phyloP scores from a whole-genome alignment of 2,888 invertebrate species.

The Eilema caniola region DNA sequence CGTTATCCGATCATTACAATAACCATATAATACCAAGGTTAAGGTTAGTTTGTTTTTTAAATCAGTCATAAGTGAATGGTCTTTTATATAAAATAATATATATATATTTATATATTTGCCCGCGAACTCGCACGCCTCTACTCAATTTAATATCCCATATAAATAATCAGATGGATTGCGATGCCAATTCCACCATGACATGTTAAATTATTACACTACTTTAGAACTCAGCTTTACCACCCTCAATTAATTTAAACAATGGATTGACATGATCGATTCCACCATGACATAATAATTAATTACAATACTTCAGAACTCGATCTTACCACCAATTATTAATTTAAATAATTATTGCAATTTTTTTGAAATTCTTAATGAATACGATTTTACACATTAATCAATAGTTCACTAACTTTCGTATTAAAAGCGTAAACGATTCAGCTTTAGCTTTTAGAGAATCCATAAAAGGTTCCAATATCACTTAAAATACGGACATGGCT shows the following conservation, averaged over 20 bases:
- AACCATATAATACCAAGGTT: constrained; percentile 31
- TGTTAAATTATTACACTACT: constrained; percentile 23
- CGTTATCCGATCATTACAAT: constrained; percentile 33
- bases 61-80: constrained; percentile 40
- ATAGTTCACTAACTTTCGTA: constrained; percentile 5
- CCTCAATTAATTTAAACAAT: constrained; percentile 15
- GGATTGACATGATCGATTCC: constrained; percentile 8
- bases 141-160: constrained; percentile 25
- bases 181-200: constrained; percentile 25
- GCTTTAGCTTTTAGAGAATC: constrained; percentile 21
- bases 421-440: constrained; percentile 23
- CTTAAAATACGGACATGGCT: constrained; percentile 20
- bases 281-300: neutral
- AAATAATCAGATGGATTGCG: constrained; percentile 25
- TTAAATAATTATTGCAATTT: constrained; percentile 4
- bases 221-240: constrained; percentile 7
- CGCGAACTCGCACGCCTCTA: constrained; percentile 19
- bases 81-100: constrained; percentile 25
- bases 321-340: neutral
- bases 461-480: constrained; percentile 17
- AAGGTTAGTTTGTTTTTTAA: constrained; percentile 27
- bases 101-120: constrained; percentile 18
- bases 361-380: constrained; percentile 1
- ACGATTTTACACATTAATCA: constrained; percentile 17
- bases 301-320: neutral